phyloP scores from a whole-genome alignment of 2,888 invertebrate genomes.

The Nebria salina region DNA sequence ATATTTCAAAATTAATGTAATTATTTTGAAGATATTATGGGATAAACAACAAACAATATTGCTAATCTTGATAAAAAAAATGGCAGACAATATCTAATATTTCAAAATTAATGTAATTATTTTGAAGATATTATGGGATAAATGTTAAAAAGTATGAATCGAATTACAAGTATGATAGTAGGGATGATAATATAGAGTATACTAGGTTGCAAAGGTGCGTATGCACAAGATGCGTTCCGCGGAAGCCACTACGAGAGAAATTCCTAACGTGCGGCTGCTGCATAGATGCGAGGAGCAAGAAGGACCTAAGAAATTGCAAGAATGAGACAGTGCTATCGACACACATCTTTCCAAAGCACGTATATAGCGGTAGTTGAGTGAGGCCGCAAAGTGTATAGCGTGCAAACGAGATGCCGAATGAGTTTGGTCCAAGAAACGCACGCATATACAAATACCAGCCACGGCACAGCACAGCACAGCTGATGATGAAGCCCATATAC shows the following conservation, averaged over 20 bases:
- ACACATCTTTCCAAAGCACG: slow-evolving; percentile 9
- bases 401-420: background rate
- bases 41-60: background rate
- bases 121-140: background rate
- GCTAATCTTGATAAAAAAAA: background rate
- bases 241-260: slow-evolving; percentile 18
- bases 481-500: background rate
- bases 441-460: background rate
- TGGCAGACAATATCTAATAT: too few relatives aligned
- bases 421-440: slow-evolving; percentile 4
- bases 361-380: slow-evolving; percentile 20
- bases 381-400: slow-evolving; percentile 1
- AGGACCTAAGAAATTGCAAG: background rate
- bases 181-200: background rate
- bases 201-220: background rate
- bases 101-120: too few relatives aligned
- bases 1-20: too few relatives aligned
- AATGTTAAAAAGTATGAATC: background rate
- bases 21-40: too few relatives aligned
- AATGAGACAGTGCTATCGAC: background rate
- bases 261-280: slow-evolving; percentile 8
- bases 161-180: background rate
- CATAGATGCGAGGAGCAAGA: background rate
- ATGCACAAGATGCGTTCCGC: background rate
- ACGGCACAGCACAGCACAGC: background rate